Base-by-base conservation (phyloP, 2,888 invertebrate genomes). In the Fissipunctia ypsillon region DNA sequence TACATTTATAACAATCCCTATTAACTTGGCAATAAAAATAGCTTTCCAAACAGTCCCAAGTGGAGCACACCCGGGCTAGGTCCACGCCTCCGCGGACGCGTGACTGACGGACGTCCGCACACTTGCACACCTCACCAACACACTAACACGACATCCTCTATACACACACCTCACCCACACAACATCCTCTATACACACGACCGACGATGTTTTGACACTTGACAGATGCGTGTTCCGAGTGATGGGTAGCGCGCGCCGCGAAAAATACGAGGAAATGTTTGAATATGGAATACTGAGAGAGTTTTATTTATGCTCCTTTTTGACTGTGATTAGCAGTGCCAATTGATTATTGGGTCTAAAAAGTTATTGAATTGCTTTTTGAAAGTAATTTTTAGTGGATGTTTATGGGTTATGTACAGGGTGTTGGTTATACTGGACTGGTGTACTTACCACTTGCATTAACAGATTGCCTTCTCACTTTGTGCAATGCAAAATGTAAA, bases 61-160 rank as follows among this genome's bases (percentile, higher is more conserved):
- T 76, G 84, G 82, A 87, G 82, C 77, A 66, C 66, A 81, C 85
- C 78, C 76, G 78, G 82, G 84, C 84, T 85, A 88, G 88, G 90
- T 90, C 90, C 90, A 90, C 90, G 88, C 88, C 90, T 89, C 85
- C 87, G 89, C 88, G 90, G 92, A 92, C 92, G 88, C 90, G 92
- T 94, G 94, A 94, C 93, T 92, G 94, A 94, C 94, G 92, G 93
- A 91, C 93, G 91, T 89, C 89, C 82, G 86, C 88, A 90, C 91
- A 92, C 91, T 82, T 72, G 59, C 76, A 71, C 80, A 79, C 43
- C 45, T 66, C 73, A 80, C 81, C 63, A 82, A 81, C 81, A 89
- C 86, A 73, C 56, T 60, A 70, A 66, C 84, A 76, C 66, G 50
- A 3, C 63, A 45, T 0, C 12, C 52, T 45, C 66, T 64, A 70